Percentiles rank a stretch among this genome's conserved stretches.
Evolutionary conservation across 2,113 vertebrate genomes (phyloP).

Genomic region (Machaerirhynchus nigripectus): DNA sequence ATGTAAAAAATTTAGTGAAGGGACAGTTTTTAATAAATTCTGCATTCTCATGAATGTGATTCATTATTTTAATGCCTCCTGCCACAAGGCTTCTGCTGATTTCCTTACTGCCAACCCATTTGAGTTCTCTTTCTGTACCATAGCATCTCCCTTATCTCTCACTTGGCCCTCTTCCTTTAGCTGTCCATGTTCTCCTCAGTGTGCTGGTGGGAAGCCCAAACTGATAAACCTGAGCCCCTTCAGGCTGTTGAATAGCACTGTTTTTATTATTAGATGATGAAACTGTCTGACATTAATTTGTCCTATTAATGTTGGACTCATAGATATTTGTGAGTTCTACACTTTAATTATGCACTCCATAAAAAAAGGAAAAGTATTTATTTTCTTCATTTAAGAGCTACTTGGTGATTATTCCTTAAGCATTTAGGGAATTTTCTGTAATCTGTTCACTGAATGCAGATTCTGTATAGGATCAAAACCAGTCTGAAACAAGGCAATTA

Average conservation of each 20-base stretch:
- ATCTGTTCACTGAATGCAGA: neutral
- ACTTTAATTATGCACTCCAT: neutral
- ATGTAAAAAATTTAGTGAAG: neutral
- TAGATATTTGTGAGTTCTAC: neutral
- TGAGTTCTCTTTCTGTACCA: neutral
- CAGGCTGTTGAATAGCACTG: neutral
- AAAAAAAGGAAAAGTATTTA: neutral
- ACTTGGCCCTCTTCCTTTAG: neutral
- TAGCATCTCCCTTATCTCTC: neutral
- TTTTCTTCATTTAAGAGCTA: neutral
- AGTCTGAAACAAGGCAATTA: neutral
- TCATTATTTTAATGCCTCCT: neutral
- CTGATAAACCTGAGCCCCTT: neutral
- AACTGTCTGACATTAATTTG: neutral
- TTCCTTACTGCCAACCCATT: neutral
- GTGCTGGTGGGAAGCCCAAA: neutral
- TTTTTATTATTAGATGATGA: neutral
- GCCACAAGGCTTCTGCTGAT: neutral
- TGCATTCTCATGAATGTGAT: neutral
- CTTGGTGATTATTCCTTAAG: neutral
- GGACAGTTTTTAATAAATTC: neutral
- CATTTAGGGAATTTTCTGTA: neutral
- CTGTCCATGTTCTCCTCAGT: neutral
- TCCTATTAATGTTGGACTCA: neutral
- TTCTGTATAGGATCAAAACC: neutral